Evolutionary conservation across 2,113 vertebrate species (phyloP), one percentile per base, ranked within the genome.

Genomic region (Raja brachyura): DNA sequence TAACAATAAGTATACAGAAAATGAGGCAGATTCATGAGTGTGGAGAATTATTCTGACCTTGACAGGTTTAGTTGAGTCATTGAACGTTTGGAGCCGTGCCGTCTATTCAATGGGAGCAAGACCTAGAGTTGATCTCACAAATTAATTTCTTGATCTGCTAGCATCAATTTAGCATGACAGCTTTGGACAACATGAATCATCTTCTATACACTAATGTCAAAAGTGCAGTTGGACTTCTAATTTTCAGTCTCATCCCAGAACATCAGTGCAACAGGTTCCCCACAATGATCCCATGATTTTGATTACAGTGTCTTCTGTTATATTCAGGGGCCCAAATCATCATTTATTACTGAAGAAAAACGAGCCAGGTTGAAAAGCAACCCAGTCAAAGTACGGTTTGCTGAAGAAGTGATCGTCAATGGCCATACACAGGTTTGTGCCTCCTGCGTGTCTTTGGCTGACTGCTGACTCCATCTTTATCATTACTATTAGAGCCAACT

Each of bases 301-400:
- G 10, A 92, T 2, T 92, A 68, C 14, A 73, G 48, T 90, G 48
- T 94, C 81, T 93, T 63, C 93, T 77, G 48, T 93, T 93, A 39
- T 94, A 94, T 96, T 8, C 96, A 99, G 99, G 98, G 98, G 93
- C 98, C 98, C 48, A 99, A 99, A 93, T 99, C 99, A 0, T 99
- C 98, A 0, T 99, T 99, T 95, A 97, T 99, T 94, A 99, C 98
- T 0, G 98, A 97, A 0, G 99, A 99, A 96, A 99, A 99, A 96
- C 97, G 97, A 95, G 98, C 98, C 90, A 97, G 97, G 93, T 96
- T 99, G 94, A 98, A 97, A 94, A 98, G 95, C 93, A 99, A 99
- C 95, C 99, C 98, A 0, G 97, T 99, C 94, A 99, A 99, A 96
- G 98, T 99, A 93, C 98, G 97, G 93, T 99, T 99, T 63, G 98